phyloP scores from a whole-genome alignment of 2,113 vertebrate species.

The Xyrauchen texanus region DNA sequence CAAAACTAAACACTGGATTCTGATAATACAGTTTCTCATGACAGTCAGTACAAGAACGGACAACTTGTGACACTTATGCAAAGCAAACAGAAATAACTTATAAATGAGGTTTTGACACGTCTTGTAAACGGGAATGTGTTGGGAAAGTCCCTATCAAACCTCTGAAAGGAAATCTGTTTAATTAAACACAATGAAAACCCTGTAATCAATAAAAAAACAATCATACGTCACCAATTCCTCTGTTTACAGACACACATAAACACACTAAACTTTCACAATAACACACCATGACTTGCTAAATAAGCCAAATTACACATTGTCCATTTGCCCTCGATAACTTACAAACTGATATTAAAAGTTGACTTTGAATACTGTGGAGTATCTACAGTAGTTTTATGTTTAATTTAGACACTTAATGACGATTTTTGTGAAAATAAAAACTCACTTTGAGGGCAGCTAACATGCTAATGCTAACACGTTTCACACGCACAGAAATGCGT shows the following conservation, averaged over 20 bases:
- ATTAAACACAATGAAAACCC: no score
- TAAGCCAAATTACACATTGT: background rate
- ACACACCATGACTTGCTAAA: slow-evolving; percentile 30
- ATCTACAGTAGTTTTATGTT: background rate
- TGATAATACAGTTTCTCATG: no score
- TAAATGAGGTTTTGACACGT: no score
- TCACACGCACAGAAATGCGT: background rate
- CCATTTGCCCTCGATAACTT: rapidly evolving
- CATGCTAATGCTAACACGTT: slow-evolving; percentile 14
- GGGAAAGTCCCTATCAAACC: no score
- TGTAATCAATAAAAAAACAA: no score
- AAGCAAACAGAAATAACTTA: no score
- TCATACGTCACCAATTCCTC: background rate
- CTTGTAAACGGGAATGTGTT: no score
- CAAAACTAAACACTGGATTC: no score
- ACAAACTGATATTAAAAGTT: no score
- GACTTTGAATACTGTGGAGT: background rate
- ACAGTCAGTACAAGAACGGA: no score
- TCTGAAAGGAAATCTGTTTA: no score
- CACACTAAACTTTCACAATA: background rate
- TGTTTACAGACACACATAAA: background rate
- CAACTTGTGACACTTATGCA: no score
- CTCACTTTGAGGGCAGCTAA: slow-evolving; percentile 3
- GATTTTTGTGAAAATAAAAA: background rate
- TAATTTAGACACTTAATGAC: background rate